These are phyloP conservation scores for Macheiramphus alcinus DNA, from an alignment of 2,113 vertebrate genomes.

Conservation along the genomic window DNA sequence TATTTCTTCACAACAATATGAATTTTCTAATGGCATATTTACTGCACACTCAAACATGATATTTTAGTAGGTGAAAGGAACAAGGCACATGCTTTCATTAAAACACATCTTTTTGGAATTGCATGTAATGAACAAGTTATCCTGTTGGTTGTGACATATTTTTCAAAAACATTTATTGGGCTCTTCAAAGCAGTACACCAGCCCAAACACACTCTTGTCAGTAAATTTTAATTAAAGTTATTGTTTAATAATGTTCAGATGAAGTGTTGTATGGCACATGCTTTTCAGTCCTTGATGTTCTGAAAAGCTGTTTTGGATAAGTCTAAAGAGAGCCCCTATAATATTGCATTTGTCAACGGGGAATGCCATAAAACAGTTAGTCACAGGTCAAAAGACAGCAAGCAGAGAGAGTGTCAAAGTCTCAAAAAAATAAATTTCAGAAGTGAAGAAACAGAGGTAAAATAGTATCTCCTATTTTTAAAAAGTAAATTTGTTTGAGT, in stretches of 20 bases:
- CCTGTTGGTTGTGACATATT: slow-evolving; percentile 38
- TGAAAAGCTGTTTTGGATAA: slow-evolving; percentile 63
- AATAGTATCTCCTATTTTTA: not conserved
- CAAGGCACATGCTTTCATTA: not conserved
- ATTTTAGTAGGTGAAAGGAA: not conserved
- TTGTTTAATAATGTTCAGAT: slow-evolving; percentile 56
- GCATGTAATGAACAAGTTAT: slow-evolving; percentile 18
- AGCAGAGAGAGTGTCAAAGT: not conserved
- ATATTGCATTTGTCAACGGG: slow-evolving; percentile 48
- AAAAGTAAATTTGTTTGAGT: not conserved
- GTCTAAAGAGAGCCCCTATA: not conserved
- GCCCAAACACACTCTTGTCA: slow-evolving; percentile 52
- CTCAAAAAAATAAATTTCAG: not conserved
- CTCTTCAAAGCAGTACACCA: slow-evolving; percentile 47
- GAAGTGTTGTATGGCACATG: slow-evolving; percentile 44
- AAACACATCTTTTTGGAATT: not conserved
- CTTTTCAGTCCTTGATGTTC: slow-evolving; percentile 20
- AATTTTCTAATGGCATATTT: not conserved
- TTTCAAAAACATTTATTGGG: slow-evolving; percentile 60
- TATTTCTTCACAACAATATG: not conserved
- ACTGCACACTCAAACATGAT: not conserved
- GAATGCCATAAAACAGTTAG: not conserved
- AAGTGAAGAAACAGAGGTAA: not conserved
- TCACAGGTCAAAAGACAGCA: not conserved
- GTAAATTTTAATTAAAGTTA: slow-evolving; percentile 61